Conservation (phyloP, 2,113 vertebrate genomes). For the Cochlearius cochlearius region DNA sequence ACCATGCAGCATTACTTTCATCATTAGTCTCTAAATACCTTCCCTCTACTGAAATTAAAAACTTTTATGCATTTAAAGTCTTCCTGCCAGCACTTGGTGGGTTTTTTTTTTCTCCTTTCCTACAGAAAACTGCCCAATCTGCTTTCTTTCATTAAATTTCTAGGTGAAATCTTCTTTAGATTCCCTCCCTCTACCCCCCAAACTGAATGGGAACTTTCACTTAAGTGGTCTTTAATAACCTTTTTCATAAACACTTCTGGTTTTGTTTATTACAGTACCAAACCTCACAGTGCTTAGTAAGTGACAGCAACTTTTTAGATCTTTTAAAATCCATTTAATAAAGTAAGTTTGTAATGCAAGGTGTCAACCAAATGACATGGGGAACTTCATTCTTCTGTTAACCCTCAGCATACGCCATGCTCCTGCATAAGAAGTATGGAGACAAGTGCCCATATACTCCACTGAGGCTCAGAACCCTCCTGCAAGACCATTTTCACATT, state of each 20-base stretch:
- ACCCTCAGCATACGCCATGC: neutral
- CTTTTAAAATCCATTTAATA: neutral
- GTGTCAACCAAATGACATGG: neutral
- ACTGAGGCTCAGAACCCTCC: neutral
- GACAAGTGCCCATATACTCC: neutral
- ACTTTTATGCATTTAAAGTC: neutral
- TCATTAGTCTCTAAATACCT: neutral
- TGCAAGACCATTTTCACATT: neutral
- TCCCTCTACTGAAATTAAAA: constrained; percentile 10
- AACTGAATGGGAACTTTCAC: neutral
- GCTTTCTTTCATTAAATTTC: neutral
- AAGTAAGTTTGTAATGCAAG: neutral
- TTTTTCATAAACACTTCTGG: neutral
- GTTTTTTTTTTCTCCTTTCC: neutral
- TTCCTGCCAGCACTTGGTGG: neutral
- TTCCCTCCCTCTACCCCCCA: neutral
- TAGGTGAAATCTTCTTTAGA: neutral
- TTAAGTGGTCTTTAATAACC: neutral
- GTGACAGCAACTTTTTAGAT: neutral
- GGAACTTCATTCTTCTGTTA: neutral
- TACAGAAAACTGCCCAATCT: neutral
- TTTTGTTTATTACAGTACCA: neutral
- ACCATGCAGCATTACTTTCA: constrained; percentile 6
- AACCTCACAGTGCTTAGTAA: neutral
- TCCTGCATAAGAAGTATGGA: neutral